Percentiles rank a stretch among this genome's conserved stretches.
Evolutionary conservation across 2,888 invertebrate genomes (phyloP).

Genomic region (Eurois occulta): DNA sequence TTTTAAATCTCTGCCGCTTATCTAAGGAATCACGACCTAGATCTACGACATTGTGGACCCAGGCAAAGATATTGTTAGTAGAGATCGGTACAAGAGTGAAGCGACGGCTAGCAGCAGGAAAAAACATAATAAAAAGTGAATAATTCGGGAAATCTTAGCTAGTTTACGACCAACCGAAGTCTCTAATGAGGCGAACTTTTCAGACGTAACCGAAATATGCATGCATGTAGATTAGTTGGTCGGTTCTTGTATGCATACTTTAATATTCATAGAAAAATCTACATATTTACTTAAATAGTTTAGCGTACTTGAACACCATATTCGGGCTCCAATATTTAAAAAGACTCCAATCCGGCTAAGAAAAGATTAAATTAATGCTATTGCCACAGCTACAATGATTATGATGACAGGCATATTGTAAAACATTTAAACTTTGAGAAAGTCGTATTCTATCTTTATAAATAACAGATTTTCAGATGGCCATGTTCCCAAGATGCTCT

Average conservation of each 20-base stretch:
- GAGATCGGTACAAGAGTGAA: background rate
- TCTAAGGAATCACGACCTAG: background rate
- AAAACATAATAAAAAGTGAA: background rate
- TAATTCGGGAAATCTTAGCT: background rate
- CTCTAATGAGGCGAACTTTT: background rate
- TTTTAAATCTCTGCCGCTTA: background rate
- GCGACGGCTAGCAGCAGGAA: background rate
- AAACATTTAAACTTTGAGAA: background rate
- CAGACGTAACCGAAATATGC: slow-evolving; percentile 1
- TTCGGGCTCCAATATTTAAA: background rate
- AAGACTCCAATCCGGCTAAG: background rate
- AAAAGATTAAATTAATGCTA: background rate
- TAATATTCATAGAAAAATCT: slow-evolving; percentile 32
- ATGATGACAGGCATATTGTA: background rate
- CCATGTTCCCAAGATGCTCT: slow-evolving; percentile 23
- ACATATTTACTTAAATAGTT: background rate
- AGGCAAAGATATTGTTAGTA: background rate
- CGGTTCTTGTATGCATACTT: background rate
- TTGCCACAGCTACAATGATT: background rate
- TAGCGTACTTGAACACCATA: background rate
- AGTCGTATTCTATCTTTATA: slow-evolving; percentile 11
- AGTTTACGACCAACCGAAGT: background rate
- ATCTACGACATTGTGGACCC: background rate
- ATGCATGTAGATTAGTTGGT: slow-evolving; percentile 26
- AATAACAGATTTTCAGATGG: slow-evolving; percentile 14